A percentile compares a stretch with the other conserved stretches of the same genome.
Conservation (phyloP, 1,140 invertebrate genomes). For the Papilio machaon region DNA sequence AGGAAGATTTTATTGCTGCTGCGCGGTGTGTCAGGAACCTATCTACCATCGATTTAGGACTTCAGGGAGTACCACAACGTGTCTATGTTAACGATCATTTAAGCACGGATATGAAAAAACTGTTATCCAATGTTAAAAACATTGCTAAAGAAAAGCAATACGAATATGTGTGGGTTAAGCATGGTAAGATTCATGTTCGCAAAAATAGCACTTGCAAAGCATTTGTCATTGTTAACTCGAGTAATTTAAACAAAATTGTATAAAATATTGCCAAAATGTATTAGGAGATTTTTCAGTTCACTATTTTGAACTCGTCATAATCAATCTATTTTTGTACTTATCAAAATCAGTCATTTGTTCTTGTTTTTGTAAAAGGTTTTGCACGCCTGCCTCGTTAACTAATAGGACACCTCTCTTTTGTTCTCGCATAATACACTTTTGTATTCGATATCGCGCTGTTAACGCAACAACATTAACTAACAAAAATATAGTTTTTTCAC, state of each 20-base stretch:
- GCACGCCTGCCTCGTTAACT: no score
- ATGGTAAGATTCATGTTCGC: slow-evolving; percentile 41
- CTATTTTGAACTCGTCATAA: background rate
- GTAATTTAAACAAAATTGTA: slow-evolving; percentile 42
- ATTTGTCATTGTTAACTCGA: slow-evolving; percentile 30
- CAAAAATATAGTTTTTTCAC: no score
- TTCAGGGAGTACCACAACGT: background rate
- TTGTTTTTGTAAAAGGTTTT: no score
- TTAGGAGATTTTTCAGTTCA: background rate
- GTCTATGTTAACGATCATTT: slow-evolving; percentile 45
- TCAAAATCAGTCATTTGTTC: background rate
- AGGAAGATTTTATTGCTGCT: slow-evolving; percentile 32
- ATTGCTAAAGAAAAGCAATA: slow-evolving; percentile 22
- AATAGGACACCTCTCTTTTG: no score
- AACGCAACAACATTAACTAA: no score
- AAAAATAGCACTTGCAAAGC: slow-evolving; percentile 38
- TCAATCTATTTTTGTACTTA: no score
- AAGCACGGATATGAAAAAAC: slow-evolving; percentile 27
- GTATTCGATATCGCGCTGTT: no score
- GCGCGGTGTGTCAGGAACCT: background rate
- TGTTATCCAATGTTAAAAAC: slow-evolving; percentile 37
- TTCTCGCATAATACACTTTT: no score
- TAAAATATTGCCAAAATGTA: slow-evolving; percentile 16
- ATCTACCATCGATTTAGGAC: background rate
- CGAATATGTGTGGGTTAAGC: slow-evolving; percentile 43